Evolutionary conservation across 2,113 vertebrate species (phyloP).

Genomic region (Acanthochromis polyacanthus): DNA sequence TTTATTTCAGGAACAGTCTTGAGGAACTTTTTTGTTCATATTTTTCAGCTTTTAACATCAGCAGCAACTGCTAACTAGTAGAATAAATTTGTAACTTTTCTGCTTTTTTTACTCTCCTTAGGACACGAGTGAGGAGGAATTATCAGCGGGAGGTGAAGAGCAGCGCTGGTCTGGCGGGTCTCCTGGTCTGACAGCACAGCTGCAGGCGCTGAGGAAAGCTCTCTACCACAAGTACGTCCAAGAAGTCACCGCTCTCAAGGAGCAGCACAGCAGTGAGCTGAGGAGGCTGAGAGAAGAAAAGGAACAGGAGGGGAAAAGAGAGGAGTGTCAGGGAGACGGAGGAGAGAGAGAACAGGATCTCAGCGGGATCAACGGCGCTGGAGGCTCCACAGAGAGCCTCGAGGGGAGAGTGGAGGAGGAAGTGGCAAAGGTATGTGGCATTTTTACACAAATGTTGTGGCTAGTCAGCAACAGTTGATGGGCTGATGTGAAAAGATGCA

Average conservation of each 20-base stretch:
- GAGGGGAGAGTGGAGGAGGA: constrained; percentile 89
- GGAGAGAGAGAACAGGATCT: constrained; percentile 49
- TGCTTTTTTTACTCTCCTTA: constrained; percentile 26
- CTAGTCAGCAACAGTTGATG: not conserved
- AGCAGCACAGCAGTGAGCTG: constrained; percentile 80
- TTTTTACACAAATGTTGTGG: not conserved
- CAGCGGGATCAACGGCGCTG: constrained; percentile 37
- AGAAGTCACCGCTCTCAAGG: constrained; percentile 77
- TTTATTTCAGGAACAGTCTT: constrained; percentile 46
- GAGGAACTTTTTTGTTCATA: constrained; percentile 15
- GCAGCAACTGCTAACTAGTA: not conserved
- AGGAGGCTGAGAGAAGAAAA: constrained; percentile 54
- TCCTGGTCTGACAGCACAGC: constrained; percentile 71
- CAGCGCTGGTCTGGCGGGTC: constrained; percentile 40
- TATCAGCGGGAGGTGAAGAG: constrained; percentile 57
- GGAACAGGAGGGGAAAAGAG: constrained; percentile 36
- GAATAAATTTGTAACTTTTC: not conserved
- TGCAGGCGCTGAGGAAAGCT: constrained; percentile 78
- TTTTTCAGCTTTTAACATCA: not conserved
- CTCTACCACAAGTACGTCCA: constrained; percentile 78
- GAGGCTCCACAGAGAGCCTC: constrained; percentile 65
- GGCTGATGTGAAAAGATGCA: not conserved
- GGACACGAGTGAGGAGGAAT: constrained; percentile 49
- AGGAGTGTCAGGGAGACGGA: constrained; percentile 25
- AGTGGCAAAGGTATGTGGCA: constrained; percentile 89